phyloP scores from a whole-genome alignment of 2,888 invertebrate genomes.

The Auanema sp. region DNA sequence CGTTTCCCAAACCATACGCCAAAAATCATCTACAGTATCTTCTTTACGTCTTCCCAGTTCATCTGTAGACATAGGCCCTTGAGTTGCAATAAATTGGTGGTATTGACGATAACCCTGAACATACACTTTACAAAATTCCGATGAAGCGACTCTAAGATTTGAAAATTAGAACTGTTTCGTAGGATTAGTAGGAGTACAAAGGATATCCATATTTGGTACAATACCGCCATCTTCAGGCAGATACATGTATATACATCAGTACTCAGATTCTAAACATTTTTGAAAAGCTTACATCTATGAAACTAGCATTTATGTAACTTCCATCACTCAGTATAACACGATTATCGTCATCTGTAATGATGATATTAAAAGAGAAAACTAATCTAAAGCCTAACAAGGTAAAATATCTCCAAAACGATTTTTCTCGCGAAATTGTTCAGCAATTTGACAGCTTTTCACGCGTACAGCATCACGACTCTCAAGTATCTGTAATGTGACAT shows the following conservation, averaged over 20 bases:
- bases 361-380: background rate
- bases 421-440: conserved; percentile 29
- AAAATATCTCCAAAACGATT: conserved; percentile 45
- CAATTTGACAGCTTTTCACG: background rate
- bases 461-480: background rate
- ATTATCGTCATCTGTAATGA: conserved; percentile 45
- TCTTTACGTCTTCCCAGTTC: background rate
- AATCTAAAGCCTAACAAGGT: conserved; percentile 25
- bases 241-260: too few species aligned
- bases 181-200: too few species aligned
- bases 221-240: too few species aligned
- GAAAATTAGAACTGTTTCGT: too few species aligned
- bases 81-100: conserved; percentile 43
- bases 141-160: too few species aligned
- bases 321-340: conserved; percentile 33
- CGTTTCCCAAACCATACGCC: conserved; percentile 58
- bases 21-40: conserved; percentile 51
- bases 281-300: conserved; percentile 25
- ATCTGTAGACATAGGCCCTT: conserved; percentile 40
- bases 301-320: conserved; percentile 50
- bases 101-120: conserved; percentile 14
- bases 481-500: conserved; percentile 2
- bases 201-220: too few species aligned
- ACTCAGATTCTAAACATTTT: background rate
- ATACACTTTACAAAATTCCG: conserved; percentile 16